Evolutionary conservation across 2,797 vertebrate genomes (phyloP).

Genomic region (Ambastaia sidthimunki): DNA sequence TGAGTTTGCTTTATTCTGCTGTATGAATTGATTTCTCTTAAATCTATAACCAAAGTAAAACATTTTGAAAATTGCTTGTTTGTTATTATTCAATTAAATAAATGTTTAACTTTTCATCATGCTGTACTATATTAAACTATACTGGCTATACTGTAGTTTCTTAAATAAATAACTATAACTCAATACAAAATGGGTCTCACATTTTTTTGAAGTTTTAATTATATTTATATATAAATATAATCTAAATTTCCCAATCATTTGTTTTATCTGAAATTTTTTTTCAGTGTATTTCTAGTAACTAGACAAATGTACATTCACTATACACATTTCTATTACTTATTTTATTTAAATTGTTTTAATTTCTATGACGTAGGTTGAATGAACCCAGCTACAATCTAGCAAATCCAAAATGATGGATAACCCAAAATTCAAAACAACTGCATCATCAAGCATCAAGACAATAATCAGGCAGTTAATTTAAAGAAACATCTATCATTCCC

Average conservation of each 20-base stretch:
- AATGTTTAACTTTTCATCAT: neutral
- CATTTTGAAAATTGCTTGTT: neutral
- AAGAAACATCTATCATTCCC: neutral
- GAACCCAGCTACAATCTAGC: neutral
- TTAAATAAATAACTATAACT: neutral
- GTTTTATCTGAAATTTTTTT: no score
- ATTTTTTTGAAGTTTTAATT: neutral
- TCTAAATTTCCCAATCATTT: no score
- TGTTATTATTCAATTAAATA: neutral
- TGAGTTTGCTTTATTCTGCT: neutral
- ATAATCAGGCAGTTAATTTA: neutral
- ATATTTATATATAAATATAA: no score
- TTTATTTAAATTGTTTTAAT: neutral
- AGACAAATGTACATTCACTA: neutral
- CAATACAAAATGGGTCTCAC: neutral
- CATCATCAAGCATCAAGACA: neutral
- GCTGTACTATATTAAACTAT: neutral
- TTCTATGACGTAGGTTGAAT: neutral
- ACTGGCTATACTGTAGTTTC: neutral
- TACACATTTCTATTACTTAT: neutral
- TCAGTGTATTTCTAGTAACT: neutral
- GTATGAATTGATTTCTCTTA: neutral
- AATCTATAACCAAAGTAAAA: constrained; percentile 15
- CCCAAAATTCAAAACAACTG: neutral
- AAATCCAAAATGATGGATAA: neutral